Conservation (phyloP, 2,888 invertebrate genomes). For the Argyra leucocephala region DNA sequence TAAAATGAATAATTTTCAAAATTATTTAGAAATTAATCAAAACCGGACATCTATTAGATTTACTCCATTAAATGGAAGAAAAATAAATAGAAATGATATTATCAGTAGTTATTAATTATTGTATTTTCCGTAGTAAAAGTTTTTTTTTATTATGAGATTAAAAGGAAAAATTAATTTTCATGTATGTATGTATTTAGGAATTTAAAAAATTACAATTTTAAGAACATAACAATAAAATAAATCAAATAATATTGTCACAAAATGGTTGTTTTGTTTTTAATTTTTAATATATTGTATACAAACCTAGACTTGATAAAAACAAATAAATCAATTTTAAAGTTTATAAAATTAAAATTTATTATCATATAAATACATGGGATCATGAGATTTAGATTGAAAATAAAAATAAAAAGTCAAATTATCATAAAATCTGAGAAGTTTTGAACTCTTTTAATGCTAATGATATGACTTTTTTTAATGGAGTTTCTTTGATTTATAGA, state of each 20-base stretch:
- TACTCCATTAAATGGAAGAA: conserved; percentile 37
- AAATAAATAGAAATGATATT: too few species aligned
- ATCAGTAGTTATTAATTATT: too few species aligned
- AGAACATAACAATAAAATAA: neutral
- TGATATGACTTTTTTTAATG: too few species aligned
- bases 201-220: neutral
- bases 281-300: neutral
- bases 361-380: too few species aligned
- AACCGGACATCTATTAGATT: conserved; percentile 30
- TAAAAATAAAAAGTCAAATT: too few species aligned
- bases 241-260: neutral
- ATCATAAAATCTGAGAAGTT: too few species aligned
- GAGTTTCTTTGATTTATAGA: too few species aligned
- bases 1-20: neutral
- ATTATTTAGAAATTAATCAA: neutral
- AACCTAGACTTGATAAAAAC: neutral
- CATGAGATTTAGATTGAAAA: too few species aligned
- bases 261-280: neutral
- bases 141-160: too few species aligned
- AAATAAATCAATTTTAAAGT: neutral
- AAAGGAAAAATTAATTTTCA: neutral
- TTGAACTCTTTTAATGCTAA: too few species aligned
- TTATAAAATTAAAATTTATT: neutral
- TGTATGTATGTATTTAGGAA: too few species aligned
- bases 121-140: too few species aligned